Evolutionary conservation across 2,888 invertebrate species (phyloP).

Genomic region (Nomada ruficornis): DNA sequence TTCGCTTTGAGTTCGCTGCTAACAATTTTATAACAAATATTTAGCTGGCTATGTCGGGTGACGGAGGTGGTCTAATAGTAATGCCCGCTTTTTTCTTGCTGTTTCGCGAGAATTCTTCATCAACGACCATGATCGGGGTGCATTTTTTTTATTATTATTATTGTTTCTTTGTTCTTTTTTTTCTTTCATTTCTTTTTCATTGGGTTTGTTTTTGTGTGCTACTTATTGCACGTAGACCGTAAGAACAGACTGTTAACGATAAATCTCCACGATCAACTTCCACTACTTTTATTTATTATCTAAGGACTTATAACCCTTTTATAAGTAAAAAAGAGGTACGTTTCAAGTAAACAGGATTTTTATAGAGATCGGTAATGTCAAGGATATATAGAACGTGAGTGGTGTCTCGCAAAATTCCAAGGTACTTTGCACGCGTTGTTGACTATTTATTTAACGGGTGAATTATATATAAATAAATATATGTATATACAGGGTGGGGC

Average conservation of each 20-base stretch:
- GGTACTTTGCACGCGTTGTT: conserved; percentile 42
- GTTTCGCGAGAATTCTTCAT: conserved; percentile 16
- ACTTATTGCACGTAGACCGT: conserved; percentile 37
- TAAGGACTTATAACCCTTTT: conserved; percentile 12
- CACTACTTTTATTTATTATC: conserved; percentile 32
- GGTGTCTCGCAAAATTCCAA: conserved; percentile 45
- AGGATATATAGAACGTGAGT: conserved; percentile 10
- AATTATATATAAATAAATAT: too few relatives aligned
- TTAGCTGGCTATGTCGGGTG: conserved; percentile 37
- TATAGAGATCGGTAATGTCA: conserved; percentile 28
- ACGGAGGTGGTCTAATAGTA: conserved; percentile 32
- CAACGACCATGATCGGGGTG: not conserved
- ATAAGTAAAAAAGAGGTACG: conserved; percentile 2
- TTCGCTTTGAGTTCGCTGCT: conserved; percentile 59
- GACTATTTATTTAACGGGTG: conserved; percentile 47
- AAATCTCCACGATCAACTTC: conserved; percentile 33
- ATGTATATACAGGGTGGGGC: too few relatives aligned
- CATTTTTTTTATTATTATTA: not conserved
- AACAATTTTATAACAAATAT: conserved; percentile 53
- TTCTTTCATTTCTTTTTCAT: not conserved
- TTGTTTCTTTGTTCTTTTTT: not conserved
- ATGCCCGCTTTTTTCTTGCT: conserved; percentile 39
- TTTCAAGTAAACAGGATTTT: conserved; percentile 28
- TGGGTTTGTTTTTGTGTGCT: conserved; percentile 38
- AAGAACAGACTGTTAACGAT: conserved; percentile 35